Percentiles rank a stretch among this genome's conserved stretches.
Conservation (phyloP, 2,888 invertebrate genomes). For the Caenorhabditis sp. region DNA sequence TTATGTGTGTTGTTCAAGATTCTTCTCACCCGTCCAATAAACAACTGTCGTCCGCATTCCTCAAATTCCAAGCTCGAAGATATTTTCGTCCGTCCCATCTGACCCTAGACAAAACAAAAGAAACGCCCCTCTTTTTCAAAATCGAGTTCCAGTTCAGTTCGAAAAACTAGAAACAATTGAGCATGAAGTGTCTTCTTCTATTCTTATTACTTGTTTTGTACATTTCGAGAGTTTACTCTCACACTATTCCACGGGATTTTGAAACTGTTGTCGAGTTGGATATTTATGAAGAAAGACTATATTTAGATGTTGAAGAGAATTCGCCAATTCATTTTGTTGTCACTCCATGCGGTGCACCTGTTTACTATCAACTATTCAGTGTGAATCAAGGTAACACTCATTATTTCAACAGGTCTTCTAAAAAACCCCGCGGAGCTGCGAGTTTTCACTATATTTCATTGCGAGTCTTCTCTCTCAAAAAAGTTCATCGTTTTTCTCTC, state of each 20-base stretch:
- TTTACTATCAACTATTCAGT: slow-evolving; percentile 60
- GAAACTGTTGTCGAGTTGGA: background rate
- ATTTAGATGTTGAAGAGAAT: slow-evolving; percentile 14
- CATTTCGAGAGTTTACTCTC: background rate
- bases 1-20: background rate
- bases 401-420: no score
- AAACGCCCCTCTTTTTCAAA: background rate
- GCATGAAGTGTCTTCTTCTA: background rate
- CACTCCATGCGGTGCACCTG: slow-evolving; percentile 57
- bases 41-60: background rate
- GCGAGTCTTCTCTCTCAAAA: no score
- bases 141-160: background rate
- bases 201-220: background rate
- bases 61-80: background rate
- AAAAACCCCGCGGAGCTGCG: no score
- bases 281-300: background rate
- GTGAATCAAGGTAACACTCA: slow-evolving; percentile 17
- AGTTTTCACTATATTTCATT: no score
- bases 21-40: background rate
- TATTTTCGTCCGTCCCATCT: background rate
- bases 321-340: slow-evolving; percentile 47
- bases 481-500: background rate
- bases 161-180: background rate
- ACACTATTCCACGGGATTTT: background rate
- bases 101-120: background rate